Percentiles rank a stretch among this genome's conserved stretches.
Evolutionary conservation across 2,113 vertebrate species (phyloP).

Genomic region (Nansenia antarctica): DNA sequence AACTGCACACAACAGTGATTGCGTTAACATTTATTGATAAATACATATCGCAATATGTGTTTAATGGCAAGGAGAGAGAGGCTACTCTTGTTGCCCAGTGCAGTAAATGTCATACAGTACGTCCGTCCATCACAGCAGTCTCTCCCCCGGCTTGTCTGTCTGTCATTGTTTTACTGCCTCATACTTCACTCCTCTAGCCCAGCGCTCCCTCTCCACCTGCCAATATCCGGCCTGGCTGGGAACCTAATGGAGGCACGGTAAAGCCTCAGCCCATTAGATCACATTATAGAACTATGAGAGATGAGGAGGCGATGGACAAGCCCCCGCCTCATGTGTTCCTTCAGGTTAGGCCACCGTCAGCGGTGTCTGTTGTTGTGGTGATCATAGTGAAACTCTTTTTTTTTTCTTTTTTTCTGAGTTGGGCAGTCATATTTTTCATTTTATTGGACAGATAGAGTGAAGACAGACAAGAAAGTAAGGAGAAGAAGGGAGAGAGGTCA

Average conservation of each 20-base stretch:
- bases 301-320: conserved; percentile 18
- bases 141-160: no score
- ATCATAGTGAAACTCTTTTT: neutral
- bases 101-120: neutral
- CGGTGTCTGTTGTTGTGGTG: neutral
- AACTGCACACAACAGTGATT: no score
- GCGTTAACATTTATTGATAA: no score
- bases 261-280: conserved; percentile 54
- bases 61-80: no score
- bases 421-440: no score
- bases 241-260: conserved; percentile 52
- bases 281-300: conserved; percentile 49
- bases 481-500: no score
- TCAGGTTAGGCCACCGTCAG: neutral
- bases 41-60: no score
- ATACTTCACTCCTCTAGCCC: neutral
- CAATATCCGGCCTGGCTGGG: conserved; percentile 44
- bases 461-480: no score
- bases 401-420: no score
- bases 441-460: no score
- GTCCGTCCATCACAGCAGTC: neutral
- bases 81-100: no score
- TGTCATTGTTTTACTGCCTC: neutral
- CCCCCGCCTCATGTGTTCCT: neutral
- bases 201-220: conserved; percentile 48